Evolutionary conservation across 2,888 invertebrate genomes (phyloP), one percentile per base, ranked within the genome.

Genomic region (Drosophila mercatorum): DNA sequence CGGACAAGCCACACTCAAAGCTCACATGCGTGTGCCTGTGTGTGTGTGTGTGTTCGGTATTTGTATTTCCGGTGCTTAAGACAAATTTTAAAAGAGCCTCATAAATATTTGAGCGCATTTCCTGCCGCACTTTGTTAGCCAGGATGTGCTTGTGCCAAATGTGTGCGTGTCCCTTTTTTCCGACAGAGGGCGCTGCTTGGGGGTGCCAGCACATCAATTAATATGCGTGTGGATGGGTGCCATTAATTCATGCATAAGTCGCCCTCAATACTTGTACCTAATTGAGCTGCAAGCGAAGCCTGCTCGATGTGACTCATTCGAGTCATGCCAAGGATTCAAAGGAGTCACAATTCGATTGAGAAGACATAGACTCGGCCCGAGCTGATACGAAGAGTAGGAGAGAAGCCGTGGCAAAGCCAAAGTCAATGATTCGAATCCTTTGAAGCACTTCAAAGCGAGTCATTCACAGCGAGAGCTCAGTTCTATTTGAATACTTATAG

Each of bases 11-110:
- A 28, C 46, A 26, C 26, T 46, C 46, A 14, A 12, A 46, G 46
- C 46, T 46, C 6, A 26, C 41, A n/a, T 53, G 22, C n/a, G 12
- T 55, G 14, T 8, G 46, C 51, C n/a, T 34, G n/a, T 47, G 46
- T 41, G 14, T 52, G n/a, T 43, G 51, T 34, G 26, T 58, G 28
- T 40, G 40, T 11, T 55, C 55, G 55, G 55, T 82, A 66, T 89
- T 83, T 90, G 89, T 90, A 90, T 84, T 90, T 84, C 84, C 84
- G 84, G 84, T 84, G 90, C 84, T 84, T 84, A 84, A 84, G 84
- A 84, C 84, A 88, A 84, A 84, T 84, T 90, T 89, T 82, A 90
- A 84, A 84, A 84, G 81, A 72, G 87, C 83, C 67, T 83, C 75
- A 88, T 84, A 60, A 84, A 84, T 84, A 88, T 77, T 84, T 83